A percentile compares a stretch with the other conserved stretches of the same genome.
Conservation (phyloP, 2,888 invertebrate genomes). For the Copidosoma aretas region DNA sequence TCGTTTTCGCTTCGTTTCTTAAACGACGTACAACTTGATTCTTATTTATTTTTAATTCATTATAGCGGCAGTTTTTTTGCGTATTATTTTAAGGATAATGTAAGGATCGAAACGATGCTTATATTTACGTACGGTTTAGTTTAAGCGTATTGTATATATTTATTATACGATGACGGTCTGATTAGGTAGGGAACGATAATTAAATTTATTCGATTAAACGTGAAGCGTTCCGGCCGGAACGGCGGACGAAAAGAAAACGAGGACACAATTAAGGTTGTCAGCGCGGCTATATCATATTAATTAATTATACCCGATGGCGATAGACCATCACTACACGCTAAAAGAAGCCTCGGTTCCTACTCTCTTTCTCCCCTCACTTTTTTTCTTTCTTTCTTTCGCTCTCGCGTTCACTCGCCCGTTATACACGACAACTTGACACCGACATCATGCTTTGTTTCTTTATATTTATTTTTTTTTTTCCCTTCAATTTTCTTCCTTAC, state of each 20-base stretch:
- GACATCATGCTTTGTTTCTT: not conserved
- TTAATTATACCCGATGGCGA: not conserved
- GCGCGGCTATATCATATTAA: not conserved
- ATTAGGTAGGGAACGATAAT: too few relatives aligned
- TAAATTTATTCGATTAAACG: too few relatives aligned
- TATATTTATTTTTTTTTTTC: conserved; percentile 5
- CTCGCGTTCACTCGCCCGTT: not conserved
- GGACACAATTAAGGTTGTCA: not conserved
- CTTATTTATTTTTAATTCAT: conserved; percentile 10
- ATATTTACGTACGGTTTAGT: conserved; percentile 6
- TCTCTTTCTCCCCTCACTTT: conserved; percentile 8
- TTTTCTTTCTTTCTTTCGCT: not conserved
- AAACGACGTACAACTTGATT: not conserved
- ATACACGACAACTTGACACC: not conserved
- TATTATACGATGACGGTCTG: too few relatives aligned
- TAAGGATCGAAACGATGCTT: conserved; percentile 9
- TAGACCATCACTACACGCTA: not conserved
- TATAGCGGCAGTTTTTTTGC: conserved; percentile 18
- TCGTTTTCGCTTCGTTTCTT: too few relatives aligned
- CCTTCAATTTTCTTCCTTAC: conserved; percentile 10
- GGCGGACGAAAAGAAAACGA: conserved; percentile 11
- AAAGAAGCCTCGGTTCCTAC: conserved; percentile 17
- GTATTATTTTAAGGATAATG: conserved; percentile 5
- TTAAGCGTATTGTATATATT: conserved; percentile 15
- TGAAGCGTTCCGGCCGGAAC: too few relatives aligned